These are phyloP conservation scores for Deroplatys truncata DNA, from an alignment of 2,888 invertebrate species.

Conservation along the genomic window DNA sequence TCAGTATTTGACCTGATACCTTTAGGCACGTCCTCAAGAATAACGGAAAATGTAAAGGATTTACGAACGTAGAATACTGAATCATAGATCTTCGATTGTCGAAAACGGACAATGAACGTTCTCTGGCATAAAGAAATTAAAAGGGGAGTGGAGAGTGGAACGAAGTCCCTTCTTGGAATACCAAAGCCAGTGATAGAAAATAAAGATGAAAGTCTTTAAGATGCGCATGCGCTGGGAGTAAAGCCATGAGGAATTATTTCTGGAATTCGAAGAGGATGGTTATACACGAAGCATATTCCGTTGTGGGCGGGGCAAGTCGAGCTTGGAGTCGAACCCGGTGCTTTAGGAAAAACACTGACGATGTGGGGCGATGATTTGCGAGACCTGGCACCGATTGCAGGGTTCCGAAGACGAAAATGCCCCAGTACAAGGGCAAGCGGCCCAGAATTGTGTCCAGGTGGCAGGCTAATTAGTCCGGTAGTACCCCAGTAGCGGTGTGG, in stretches of 20 bases:
- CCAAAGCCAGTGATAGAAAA: not conserved
- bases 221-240: not conserved
- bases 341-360: not conserved
- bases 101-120: not conserved
- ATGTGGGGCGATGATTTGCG: not conserved
- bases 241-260: not conserved
- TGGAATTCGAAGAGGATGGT: not conserved
- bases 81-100: not conserved
- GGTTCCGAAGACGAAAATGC: not conserved
- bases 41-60: not conserved
- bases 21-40: no score
- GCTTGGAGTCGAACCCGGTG: not conserved
- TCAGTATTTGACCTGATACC: no score
- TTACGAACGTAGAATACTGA: not conserved
- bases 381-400: not conserved
- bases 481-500: not conserved
- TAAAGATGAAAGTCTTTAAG: not conserved
- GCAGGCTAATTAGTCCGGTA: not conserved
- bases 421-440: not conserved
- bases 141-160: no score
- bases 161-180: not conserved
- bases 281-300: not conserved
- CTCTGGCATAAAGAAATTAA: not conserved
- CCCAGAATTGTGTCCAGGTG: not conserved
- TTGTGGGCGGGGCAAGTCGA: not conserved